Conservation (phyloP, 2,113 vertebrate species). For the Chinchilla lanigera region DNA sequence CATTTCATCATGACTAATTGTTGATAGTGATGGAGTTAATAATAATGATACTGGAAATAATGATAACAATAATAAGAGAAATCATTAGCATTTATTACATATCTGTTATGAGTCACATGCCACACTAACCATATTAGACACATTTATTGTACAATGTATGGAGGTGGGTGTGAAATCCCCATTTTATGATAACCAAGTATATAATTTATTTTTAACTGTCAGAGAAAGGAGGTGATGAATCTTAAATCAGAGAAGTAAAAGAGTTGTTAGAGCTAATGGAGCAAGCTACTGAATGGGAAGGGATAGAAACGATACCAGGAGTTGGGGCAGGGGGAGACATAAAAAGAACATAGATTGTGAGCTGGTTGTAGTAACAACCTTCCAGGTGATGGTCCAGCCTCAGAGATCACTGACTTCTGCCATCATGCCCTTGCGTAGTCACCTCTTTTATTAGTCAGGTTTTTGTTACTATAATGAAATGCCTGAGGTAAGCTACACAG, state of each 20-base stretch:
- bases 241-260: not conserved
- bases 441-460: not conserved
- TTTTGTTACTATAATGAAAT: not conserved
- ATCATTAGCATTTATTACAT: slow-evolving; percentile 3
- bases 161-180: not conserved
- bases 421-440: rapidly evolving
- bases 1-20: not conserved
- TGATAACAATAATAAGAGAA: not conserved
- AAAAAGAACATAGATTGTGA: not conserved
- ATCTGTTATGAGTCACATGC: not conserved
- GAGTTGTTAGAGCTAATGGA: not conserved
- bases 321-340: not conserved
- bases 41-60: not conserved
- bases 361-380: not conserved
- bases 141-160: not conserved
- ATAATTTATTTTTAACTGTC: slow-evolving; percentile 31
- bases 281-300: not conserved
- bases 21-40: not conserved
- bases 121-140: not conserved
- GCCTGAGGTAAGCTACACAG: not conserved
- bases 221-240: not conserved
- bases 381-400: not conserved
- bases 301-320: not conserved
- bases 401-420: not conserved
- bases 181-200: not conserved